Evolutionary conservation across 53 echinoderm and acorn worm species (phyloP), one percentile per base, ranked within the genome.

Genomic region (Crossaster papposus): DNA sequence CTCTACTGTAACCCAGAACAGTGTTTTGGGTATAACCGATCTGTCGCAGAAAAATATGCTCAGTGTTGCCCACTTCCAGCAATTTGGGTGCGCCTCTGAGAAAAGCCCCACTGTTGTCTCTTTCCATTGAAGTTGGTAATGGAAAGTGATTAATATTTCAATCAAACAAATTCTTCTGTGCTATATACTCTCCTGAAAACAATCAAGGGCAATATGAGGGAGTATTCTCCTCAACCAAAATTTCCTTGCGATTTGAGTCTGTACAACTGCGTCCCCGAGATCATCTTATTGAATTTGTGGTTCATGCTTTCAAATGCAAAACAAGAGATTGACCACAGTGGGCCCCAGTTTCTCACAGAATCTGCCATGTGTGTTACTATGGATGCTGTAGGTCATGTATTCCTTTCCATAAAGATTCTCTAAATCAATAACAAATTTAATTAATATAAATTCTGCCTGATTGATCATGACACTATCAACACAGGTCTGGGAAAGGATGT

Each of bases 301-400:
- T 79, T 79, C 79, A 90, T 88, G 32, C 71, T 70, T 88, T 86
- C 87, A 36, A 91, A 81, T 0, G 91, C 52, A 63, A 88, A 88
- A 44, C 79, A 81, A 23, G 88, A 91, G 20, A 78, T 72, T 9
- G 54, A 33, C 91, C 80, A 91, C 14, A 91, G 76, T 65, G 91
- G n/a, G n/a, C n/a, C n/a, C n/a, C n/a, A n/a, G n/a, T n/a, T n/a
- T n/a, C n/a, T n/a, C n/a, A n/a, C n/a, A 86, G 86, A 79, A 22
- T 91, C 91, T 37, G 88, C 86, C 54, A 91, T 51, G 44, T 91
- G 91, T 14, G 62, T 36, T n/a, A 91, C 30, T 30, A 54, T 91
- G 81, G 6, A 91, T 64, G 73, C 88, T 91, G 63, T 86, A 91
- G 4, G 88, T 80, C 34, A 91, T 91, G 58, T 88, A 86, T 14